Base-by-base conservation (phyloP, 2,113 vertebrate species). In the Eulemur rufifrons region DNA sequence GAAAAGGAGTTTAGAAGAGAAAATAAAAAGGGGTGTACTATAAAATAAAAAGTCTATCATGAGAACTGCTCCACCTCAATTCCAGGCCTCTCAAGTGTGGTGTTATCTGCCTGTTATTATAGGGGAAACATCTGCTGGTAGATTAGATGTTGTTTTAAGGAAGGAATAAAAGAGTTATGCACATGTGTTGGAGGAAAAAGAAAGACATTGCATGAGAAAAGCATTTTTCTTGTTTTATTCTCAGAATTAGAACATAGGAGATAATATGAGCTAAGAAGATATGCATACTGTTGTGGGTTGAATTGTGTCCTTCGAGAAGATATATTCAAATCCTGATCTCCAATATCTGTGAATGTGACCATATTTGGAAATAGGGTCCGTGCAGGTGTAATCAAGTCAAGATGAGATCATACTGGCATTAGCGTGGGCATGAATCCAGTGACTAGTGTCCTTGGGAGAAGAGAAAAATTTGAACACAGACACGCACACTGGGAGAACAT, bases 111-210 rank as follows among this genome's bases (percentile, higher is more conserved):
- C 78, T 66, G 23, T 34, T 78, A 63, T 66, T 68, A 61, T 4
- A 3, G 34, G 27, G 52, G 54, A 94, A 82, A 45, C 63, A 89
- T 83, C 56, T 76, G 42, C 56, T 91, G 20, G 47, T 45, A 80
- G 23, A 80, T 39, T 17, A 77, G 69, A 61, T 50, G 37, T 3
- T 82, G 15, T 89, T 80, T 94, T 86, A 83, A 91, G n/a, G n/a
- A 95, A 68, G 47, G 91, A 77, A 73, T 71, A 56, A 96, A 84
- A 85, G 18, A 91, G 93, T 56, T n/a, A 54, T 32, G 34, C 29
- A 71, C 5, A 15, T 54, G 15, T 87, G 17, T 77, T 96, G 18
- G 25, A 93, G 56, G 12, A 12, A 85, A 86, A 92, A 73, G 39
- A 61, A 83, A 82, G 27, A 81, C 59, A 64, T 10, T 42, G 4